Conservation (phyloP, 1,140 invertebrate species). For the Sarcophaga bullata region DNA sequence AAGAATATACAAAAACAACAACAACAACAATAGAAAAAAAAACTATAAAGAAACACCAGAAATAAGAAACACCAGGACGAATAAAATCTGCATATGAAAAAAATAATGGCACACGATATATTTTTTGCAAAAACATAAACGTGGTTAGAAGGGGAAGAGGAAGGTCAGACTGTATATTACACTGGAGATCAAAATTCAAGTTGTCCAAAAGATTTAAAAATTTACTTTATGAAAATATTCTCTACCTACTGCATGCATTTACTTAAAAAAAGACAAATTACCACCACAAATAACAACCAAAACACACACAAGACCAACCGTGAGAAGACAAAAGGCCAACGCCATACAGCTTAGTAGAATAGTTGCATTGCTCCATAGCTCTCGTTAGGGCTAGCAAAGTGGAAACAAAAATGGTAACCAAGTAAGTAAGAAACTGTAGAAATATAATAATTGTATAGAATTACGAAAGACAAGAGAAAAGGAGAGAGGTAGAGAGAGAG, state of each 20-base stretch:
- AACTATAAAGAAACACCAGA: not conserved
- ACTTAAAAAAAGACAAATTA: no score
- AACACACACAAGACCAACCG: not conserved
- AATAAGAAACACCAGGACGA: not conserved
- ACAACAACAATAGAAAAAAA: not conserved
- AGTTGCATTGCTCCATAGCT: no score
- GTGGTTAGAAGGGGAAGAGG: no score
- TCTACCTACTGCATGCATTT: no score
- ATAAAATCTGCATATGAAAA: conserved; percentile 23
- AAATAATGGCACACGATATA: not conserved
- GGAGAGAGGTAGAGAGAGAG: conserved; percentile 43
- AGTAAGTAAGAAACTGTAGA: no score
- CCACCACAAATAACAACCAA: not conserved
- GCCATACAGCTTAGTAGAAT: not conserved
- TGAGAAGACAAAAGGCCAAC: conserved; percentile 31
- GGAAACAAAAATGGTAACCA: no score
- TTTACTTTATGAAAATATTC: not conserved
- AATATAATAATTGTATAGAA: no score
- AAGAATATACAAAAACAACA: not conserved
- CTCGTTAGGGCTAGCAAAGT: no score
- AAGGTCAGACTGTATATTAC: no score
- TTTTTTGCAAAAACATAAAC: not conserved
- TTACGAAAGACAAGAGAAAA: no score
- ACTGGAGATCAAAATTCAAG: conserved; percentile 6
- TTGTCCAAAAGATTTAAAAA: conserved; percentile 19